Conservation (phyloP, 2,113 vertebrate genomes). For the Limnothrissa miodon region DNA sequence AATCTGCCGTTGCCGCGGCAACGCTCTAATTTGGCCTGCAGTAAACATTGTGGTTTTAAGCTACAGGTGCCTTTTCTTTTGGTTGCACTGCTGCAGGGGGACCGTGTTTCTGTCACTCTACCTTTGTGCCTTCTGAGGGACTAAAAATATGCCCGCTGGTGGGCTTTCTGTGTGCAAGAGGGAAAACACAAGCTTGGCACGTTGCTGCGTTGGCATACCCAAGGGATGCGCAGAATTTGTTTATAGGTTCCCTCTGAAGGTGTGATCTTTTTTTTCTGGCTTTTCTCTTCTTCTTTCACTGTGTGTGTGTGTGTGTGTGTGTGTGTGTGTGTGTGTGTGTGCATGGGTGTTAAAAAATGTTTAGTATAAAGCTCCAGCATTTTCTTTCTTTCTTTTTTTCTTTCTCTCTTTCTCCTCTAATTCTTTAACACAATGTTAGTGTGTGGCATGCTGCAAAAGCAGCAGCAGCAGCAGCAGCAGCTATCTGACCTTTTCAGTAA, state of each 20-base stretch:
- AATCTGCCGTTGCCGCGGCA: slow-evolving; percentile 66
- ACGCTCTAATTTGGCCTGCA: slow-evolving; percentile 71
- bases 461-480: slow-evolving; percentile 40
- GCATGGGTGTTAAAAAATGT: neutral
- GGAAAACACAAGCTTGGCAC: slow-evolving; percentile 60
- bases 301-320: neutral
- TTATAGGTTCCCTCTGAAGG: slow-evolving; percentile 63
- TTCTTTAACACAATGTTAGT: slow-evolving; percentile 22
- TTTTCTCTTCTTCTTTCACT: slow-evolving; percentile 18
- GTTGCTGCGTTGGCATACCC: slow-evolving; percentile 55
- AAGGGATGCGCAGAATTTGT: slow-evolving; percentile 70
- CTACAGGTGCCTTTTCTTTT: slow-evolving; percentile 75
- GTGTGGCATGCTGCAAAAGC: slow-evolving; percentile 56
- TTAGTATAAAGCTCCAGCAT: neutral
- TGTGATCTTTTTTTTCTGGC: slow-evolving; percentile 49
- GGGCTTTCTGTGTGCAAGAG: slow-evolving; percentile 51
- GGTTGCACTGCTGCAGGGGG: slow-evolving; percentile 51
- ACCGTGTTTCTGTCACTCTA: slow-evolving; percentile 59
- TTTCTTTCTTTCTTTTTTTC: neutral
- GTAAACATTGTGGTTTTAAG: slow-evolving; percentile 69
- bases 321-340: neutral
- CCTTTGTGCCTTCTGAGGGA: slow-evolving; percentile 66
- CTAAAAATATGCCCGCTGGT: slow-evolving; percentile 62
- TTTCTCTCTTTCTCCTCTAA: neutral
- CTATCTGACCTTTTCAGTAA: slow-evolving; percentile 62